Evolutionary conservation across 2,113 vertebrate species (phyloP).

Genomic region (Cygnus atratus): DNA sequence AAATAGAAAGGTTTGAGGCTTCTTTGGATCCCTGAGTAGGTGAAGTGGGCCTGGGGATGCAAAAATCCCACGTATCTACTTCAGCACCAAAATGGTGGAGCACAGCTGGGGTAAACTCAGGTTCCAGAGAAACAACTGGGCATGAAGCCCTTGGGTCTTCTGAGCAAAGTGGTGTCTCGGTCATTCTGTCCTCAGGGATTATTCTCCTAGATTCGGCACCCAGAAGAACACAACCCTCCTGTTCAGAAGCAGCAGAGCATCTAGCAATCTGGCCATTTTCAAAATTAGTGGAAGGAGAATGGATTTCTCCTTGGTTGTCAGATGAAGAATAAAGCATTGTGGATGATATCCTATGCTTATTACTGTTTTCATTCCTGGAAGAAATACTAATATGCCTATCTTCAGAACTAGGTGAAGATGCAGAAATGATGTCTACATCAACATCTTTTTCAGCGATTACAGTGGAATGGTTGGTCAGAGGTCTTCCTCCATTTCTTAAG

Average conservation of each 20-base stretch:
- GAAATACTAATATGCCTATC: neutral
- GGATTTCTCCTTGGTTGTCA: neutral
- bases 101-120: constrained; percentile 1
- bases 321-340: neutral
- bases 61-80: neutral
- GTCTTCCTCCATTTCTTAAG: neutral
- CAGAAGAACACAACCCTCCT: neutral
- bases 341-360: neutral
- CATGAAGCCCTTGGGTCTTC: neutral
- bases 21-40: neutral
- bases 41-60: neutral
- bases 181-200: neutral
- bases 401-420: neutral
- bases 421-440: neutral
- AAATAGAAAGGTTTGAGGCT: neutral
- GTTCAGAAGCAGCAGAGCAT: neutral
- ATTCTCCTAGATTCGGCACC: neutral
- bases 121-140: neutral
- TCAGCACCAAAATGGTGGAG: neutral
- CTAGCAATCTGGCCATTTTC: neutral
- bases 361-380: neutral
- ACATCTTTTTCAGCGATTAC: neutral
- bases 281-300: neutral
- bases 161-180: neutral
- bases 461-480: constrained; percentile 19